Conservation (phyloP, 1,140 invertebrate species). For the Leucophenga varia region DNA sequence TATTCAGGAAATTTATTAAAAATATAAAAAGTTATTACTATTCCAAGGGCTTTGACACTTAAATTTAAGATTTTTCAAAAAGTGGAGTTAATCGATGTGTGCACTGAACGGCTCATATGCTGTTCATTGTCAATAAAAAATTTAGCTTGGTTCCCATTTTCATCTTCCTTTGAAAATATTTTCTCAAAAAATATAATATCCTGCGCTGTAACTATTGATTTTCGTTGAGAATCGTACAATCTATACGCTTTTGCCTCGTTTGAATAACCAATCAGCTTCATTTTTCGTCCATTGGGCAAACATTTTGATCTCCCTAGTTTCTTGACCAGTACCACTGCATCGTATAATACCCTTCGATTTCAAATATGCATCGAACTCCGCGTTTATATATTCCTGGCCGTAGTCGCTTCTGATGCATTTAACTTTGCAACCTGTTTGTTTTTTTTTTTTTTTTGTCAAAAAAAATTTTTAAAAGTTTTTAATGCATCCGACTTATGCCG, state of each 20-base stretch:
- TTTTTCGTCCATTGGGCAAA: conserved; percentile 7
- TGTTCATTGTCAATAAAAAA: not conserved
- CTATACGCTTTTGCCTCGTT: conserved; percentile 16
- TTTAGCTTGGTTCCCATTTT: not conserved
- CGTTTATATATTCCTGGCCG: conserved; percentile 49
- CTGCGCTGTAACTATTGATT: conserved; percentile 1
- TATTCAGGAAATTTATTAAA: no score
- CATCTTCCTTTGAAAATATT: not conserved
- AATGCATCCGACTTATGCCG: conserved; percentile 10
- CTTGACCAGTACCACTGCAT: conserved; percentile 40
- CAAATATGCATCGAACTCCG: conserved; percentile 25
- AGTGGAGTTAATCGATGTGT: no score
- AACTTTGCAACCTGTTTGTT: conserved; percentile 31
- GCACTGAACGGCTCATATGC: no score
- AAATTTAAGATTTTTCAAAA: no score
- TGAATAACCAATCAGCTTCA: no score
- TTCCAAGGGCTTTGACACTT: no score
- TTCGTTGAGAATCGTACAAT: conserved; percentile 4
- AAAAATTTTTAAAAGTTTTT: conserved; percentile 5
- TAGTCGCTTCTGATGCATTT: conserved; percentile 48
- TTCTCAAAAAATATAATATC: conserved; percentile 13
- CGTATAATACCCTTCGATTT: not conserved
- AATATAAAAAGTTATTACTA: no score
- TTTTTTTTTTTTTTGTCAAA: conserved; percentile 14
- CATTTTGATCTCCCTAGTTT: conserved; percentile 34